Percentiles rank a stretch among this genome's conserved stretches.
Evolutionary conservation across 1,140 invertebrate genomes (phyloP).

Genomic region (Wiebesia pumilae): DNA sequence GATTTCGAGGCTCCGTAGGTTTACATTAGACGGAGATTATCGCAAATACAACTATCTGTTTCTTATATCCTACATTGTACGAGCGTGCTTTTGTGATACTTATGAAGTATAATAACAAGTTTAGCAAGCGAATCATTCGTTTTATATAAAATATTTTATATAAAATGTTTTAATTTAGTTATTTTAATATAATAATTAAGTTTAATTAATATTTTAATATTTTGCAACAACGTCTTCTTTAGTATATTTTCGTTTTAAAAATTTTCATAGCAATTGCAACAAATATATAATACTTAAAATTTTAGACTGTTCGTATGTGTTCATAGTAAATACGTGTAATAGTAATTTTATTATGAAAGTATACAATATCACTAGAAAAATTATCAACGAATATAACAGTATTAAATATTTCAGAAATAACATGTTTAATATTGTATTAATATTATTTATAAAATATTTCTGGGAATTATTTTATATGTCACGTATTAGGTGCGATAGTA

Average conservation of each 20-base stretch:
- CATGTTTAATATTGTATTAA: neutral
- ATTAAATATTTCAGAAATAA: neutral
- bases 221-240: too few relatives aligned
- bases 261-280: too few relatives aligned
- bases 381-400: neutral
- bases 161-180: neutral
- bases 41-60: constrained; percentile 56
- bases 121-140: neutral
- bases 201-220: too few relatives aligned
- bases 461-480: neutral
- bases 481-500: neutral
- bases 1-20: neutral
- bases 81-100: neutral
- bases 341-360: too few relatives aligned
- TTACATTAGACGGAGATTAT: constrained; percentile 59
- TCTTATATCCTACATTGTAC: neutral
- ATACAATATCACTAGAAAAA: too few relatives aligned
- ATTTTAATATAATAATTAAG: too few relatives aligned
- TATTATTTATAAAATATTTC: neutral
- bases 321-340: too few relatives aligned
- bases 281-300: too few relatives aligned
- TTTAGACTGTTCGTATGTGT: too few relatives aligned
- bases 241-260: too few relatives aligned
- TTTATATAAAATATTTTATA: neutral
- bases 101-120: neutral